Percentiles rank a stretch among this genome's conserved stretches.
These are phyloP conservation scores for Marronus borbonicus DNA, from an alignment of 2,888 invertebrate genomes.

Conservation along the genomic window DNA sequence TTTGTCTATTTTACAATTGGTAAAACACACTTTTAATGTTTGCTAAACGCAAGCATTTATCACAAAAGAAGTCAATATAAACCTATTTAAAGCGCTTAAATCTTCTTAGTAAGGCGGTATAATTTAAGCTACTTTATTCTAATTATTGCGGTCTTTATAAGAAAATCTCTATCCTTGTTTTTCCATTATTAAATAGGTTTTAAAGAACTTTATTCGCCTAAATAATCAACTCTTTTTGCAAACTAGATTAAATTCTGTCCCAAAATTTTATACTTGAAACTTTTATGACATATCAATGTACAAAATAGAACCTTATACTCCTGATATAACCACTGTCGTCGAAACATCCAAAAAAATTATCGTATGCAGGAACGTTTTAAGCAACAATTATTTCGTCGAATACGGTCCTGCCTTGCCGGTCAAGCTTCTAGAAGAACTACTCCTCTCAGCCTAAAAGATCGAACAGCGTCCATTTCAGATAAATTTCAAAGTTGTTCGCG, in stretches of 20 bases:
- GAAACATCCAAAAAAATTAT: neutral
- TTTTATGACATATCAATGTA: neutral
- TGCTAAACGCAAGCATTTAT: no score
- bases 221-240: neutral
- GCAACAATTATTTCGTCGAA: neutral
- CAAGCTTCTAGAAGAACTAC: neutral
- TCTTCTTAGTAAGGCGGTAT: no score
- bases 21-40: no score
- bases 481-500: conserved; percentile 52
- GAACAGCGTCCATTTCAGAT: conserved; percentile 44
- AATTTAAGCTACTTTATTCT: no score
- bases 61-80: no score
- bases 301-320: no score
- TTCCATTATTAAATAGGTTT: no score
- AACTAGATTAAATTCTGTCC: neutral
- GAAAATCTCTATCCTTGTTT: no score
- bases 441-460: conserved; percentile 9
- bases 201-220: no score
- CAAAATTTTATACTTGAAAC: neutral
- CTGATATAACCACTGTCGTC: neutral
- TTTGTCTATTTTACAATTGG: no score
- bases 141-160: no score
- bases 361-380: neutral
- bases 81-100: no score
- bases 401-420: conserved; percentile 13